These are phyloP conservation scores for Pollenia griseotomentosa DNA, from an alignment of 2,888 invertebrate species.

Conservation along the genomic window DNA sequence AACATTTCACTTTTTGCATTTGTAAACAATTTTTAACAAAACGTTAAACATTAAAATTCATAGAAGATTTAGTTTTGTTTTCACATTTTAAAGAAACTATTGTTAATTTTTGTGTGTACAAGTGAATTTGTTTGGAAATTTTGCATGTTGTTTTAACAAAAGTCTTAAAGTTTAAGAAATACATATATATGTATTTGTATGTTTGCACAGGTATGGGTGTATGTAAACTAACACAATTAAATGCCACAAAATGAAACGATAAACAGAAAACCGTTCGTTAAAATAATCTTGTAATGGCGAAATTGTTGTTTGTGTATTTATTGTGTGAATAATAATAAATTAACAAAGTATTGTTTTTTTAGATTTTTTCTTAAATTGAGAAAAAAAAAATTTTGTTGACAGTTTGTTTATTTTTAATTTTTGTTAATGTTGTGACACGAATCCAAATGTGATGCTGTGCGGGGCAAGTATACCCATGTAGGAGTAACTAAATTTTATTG, in stretches of 20 bases:
- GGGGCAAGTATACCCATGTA: constrained; percentile 15
- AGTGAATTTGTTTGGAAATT: constrained; percentile 29
- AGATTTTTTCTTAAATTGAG: background rate
- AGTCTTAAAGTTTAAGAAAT: background rate
- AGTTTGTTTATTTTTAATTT: background rate
- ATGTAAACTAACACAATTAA: constrained; percentile 17
- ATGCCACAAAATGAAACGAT: constrained; percentile 34
- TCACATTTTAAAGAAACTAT: constrained; percentile 33
- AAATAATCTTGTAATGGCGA: constrained; percentile 66
- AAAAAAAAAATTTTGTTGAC: constrained; percentile 6
- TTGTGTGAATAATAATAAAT: constrained; percentile 49
- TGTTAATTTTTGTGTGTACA: background rate
- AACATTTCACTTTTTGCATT: constrained; percentile 67
- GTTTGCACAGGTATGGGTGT: background rate
- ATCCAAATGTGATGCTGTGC: constrained; percentile 14
- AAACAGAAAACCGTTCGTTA: constrained; percentile 44
- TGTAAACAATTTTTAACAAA: constrained; percentile 36
- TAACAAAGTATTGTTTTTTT: constrained; percentile 20
- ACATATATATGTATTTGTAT: background rate
- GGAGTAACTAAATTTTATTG: background rate
- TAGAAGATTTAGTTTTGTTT: constrained; percentile 58
- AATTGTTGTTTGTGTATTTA: constrained; percentile 48
- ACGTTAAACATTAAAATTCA: constrained; percentile 43
- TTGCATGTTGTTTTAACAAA: constrained; percentile 12
- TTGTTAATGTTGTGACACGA: constrained; percentile 1